Conservation (phyloP, 2,797 vertebrate genomes). For the Lophius americanus region DNA sequence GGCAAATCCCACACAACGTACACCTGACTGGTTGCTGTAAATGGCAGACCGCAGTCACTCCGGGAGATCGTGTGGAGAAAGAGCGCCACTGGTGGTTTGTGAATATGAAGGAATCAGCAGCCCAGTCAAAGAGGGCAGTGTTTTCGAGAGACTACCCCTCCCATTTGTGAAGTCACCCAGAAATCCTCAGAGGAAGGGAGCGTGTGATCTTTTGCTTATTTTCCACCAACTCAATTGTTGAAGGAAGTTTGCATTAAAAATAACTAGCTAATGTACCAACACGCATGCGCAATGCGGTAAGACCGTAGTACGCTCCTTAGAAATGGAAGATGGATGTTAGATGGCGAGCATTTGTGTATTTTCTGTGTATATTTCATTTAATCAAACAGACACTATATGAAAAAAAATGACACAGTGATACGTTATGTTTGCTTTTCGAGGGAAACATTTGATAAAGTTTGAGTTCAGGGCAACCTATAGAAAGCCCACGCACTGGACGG, state of each 20-base stretch:
- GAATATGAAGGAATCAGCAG: slow-evolving; percentile 59
- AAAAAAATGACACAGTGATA: too few relatives aligned
- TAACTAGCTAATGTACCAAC: too few relatives aligned
- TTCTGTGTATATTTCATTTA: too few relatives aligned
- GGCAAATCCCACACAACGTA: slow-evolving; percentile 69
- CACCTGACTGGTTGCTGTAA: slow-evolving; percentile 47
- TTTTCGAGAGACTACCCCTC: slow-evolving; percentile 30
- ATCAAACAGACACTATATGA: too few relatives aligned
- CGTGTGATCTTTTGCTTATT: not conserved
- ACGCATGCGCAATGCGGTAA: slow-evolving; percentile 25
- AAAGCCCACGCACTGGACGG: not conserved
- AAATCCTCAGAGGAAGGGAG: not conserved
- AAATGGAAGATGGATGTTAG: too few relatives aligned
- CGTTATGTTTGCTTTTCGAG: too few relatives aligned
- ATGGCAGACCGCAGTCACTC: slow-evolving; percentile 42
- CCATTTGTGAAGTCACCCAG: slow-evolving; percentile 9
- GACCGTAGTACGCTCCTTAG: too few relatives aligned
- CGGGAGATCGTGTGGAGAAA: slow-evolving; percentile 59
- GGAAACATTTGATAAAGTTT: too few relatives aligned
- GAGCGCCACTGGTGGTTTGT: slow-evolving; percentile 69
- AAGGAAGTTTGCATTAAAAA: not conserved
- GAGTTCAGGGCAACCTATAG: not conserved
- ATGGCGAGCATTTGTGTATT: too few relatives aligned
- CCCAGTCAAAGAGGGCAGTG: slow-evolving; percentile 48
- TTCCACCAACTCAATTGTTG: not conserved